A percentile compares a stretch with the other conserved stretches of the same genome.
phyloP scores from a whole-genome alignment of 2,113 vertebrate species.

The Lates calcarifer region DNA sequence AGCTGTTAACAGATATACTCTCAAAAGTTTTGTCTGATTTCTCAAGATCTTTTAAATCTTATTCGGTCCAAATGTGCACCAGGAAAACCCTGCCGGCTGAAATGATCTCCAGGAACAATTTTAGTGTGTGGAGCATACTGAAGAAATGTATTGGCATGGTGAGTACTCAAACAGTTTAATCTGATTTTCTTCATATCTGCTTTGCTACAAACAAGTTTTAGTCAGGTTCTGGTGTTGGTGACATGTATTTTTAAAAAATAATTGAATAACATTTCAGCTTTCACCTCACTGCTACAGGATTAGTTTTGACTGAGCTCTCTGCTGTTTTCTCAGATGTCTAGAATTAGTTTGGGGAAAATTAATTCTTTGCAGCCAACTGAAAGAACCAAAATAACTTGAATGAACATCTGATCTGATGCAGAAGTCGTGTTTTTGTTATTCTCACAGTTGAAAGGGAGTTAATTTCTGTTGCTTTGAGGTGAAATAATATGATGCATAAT shows the following conservation, averaged over 20 bases:
- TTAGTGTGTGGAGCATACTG: conserved; percentile 96
- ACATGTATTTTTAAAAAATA: neutral
- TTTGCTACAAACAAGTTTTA: neutral
- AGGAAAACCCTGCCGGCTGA: conserved; percentile 92
- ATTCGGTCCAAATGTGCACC: conserved; percentile 33
- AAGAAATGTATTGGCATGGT: conserved; percentile 99
- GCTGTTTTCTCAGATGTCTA: neutral
- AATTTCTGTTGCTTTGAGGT: neutral
- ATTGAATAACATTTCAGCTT: conserved; percentile 2
- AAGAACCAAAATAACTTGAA: conserved; percentile 9
- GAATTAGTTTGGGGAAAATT: conserved; percentile 3
- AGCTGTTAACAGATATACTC: neutral
- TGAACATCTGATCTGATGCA: conserved; percentile 3
- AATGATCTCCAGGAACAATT: conserved; percentile 95
- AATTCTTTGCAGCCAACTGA: neutral
- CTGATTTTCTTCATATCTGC: neutral
- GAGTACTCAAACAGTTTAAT: conserved; percentile 62
- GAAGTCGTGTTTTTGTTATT: neutral
- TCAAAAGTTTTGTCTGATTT: neutral
- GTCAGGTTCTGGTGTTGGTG: neutral
- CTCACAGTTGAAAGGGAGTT: neutral
- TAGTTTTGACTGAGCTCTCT: neutral
- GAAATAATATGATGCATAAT: neutral
- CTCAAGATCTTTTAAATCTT: neutral
- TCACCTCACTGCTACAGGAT: neutral